These are phyloP conservation scores for Chironomus striatipennis DNA, from an alignment of 1,140 invertebrate species.

Conservation along the genomic window DNA sequence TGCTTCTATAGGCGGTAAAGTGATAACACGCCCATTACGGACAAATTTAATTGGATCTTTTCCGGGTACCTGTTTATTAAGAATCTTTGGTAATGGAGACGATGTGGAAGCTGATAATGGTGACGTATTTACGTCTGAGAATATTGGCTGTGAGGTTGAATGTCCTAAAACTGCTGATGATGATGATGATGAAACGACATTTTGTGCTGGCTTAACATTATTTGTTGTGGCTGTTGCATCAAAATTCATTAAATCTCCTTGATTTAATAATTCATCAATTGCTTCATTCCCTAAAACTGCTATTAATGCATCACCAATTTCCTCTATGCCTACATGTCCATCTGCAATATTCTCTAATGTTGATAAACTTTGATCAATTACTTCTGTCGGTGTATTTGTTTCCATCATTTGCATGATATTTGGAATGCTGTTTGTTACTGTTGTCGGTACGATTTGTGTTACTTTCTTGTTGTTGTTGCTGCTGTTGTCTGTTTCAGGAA, in stretches of 20 bases:
- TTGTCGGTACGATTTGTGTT: conserved; percentile 25
- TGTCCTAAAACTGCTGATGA: not conserved
- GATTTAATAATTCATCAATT: not conserved
- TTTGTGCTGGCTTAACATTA: not conserved
- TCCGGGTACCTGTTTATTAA: conserved; percentile 29
- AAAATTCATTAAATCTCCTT: conserved; percentile 18
- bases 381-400: conserved; percentile 27
- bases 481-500: not conserved
- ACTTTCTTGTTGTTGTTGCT: conserved; percentile 25
- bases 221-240: not conserved
- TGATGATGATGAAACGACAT: not conserved
- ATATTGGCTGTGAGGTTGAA: conserved; percentile 26
- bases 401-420: conserved; percentile 39
- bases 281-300: not conserved
- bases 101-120: conserved; percentile 32
- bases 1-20: conserved; percentile 66
- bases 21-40: conserved; percentile 59
- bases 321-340: conserved; percentile 17
- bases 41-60: conserved; percentile 59
- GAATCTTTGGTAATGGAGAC: not conserved
- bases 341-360: conserved; percentile 26
- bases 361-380: conserved; percentile 25
- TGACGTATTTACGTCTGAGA: conserved; percentile 30
- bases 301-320: conserved; percentile 24
- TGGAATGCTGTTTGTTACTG: conserved; percentile 32